A percentile compares a stretch with the other conserved stretches of the same genome.
These are phyloP conservation scores for Pollenia angustigena DNA, from an alignment of 2,888 invertebrate species.

Conservation along the genomic window DNA sequence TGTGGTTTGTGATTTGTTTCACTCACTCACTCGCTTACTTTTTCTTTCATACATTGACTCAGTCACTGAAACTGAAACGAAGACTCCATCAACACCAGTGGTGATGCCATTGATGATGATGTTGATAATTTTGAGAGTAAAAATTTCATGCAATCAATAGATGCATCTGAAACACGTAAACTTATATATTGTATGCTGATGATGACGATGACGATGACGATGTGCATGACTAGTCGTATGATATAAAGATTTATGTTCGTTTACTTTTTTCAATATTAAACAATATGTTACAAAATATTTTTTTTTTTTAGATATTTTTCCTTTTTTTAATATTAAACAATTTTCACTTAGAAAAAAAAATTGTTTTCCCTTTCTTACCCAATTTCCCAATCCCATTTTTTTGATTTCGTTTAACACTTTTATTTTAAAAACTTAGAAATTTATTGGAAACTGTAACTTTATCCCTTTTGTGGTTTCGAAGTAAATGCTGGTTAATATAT, in stretches of 20 bases:
- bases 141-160: constrained; percentile 38
- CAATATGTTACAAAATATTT: constrained; percentile 19
- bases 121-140: constrained; percentile 53
- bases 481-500: constrained; percentile 67
- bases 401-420: constrained; percentile 29
- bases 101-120: constrained; percentile 20
- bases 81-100: constrained; percentile 23
- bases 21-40: constrained; percentile 9
- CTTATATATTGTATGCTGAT: neutral
- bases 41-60: neutral
- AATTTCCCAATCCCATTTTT: constrained; percentile 65
- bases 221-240: constrained; percentile 43
- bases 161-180: constrained; percentile 52
- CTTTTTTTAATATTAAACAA: neutral
- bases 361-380: constrained; percentile 59
- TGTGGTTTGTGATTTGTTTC: constrained; percentile 68
- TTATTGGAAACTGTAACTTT: constrained; percentile 56
- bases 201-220: neutral
- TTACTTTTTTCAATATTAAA: constrained; percentile 31
- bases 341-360: constrained; percentile 36
- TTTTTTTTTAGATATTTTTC: constrained; percentile 2
- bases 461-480: constrained; percentile 70
- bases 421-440: neutral
- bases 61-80: constrained; percentile 3
- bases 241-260: constrained; percentile 34